Conservation (phyloP, 2,888 invertebrate genomes). For the Clunio marinus region DNA sequence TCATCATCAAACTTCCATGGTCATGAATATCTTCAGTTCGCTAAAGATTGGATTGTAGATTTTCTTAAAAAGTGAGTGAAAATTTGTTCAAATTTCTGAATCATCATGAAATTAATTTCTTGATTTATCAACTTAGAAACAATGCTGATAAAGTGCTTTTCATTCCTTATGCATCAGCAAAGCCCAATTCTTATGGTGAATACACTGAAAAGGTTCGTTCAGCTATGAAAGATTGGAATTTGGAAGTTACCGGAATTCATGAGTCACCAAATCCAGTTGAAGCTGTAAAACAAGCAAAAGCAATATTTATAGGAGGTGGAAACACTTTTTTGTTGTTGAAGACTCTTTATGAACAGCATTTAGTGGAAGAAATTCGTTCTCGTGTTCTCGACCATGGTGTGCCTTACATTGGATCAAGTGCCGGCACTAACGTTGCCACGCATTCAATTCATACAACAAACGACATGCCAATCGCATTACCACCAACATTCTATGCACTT, state of each 20-base stretch:
- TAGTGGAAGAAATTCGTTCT: slow-evolving; percentile 61
- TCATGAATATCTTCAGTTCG: slow-evolving; percentile 62
- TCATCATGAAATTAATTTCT: slow-evolving; percentile 37
- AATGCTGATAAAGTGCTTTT: slow-evolving; percentile 62
- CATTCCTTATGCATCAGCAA: slow-evolving; percentile 67
- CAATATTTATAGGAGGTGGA: slow-evolving; percentile 71
- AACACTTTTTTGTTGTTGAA: slow-evolving; percentile 74
- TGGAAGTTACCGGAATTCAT: slow-evolving; percentile 64
- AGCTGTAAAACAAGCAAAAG: slow-evolving; percentile 60
- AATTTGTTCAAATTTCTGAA: slow-evolving; percentile 8
- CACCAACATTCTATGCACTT: slow-evolving; percentile 67
- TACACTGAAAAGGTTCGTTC: slow-evolving; percentile 61
- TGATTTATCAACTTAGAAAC: slow-evolving; percentile 53
- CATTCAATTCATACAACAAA: slow-evolving; percentile 76
- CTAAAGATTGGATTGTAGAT: slow-evolving; percentile 59
- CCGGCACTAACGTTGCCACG: slow-evolving; percentile 80
- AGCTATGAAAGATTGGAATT: slow-evolving; percentile 63
- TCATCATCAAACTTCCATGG: slow-evolving; percentile 69
- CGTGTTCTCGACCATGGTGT: slow-evolving; percentile 61
- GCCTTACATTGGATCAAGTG: slow-evolving; percentile 74
- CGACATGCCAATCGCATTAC: slow-evolving; percentile 82
- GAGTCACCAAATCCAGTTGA: slow-evolving; percentile 54
- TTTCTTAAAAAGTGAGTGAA: slow-evolving; percentile 58
- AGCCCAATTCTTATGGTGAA: slow-evolving; percentile 54
- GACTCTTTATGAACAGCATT: slow-evolving; percentile 60